Evolutionary conservation across 1,140 invertebrate genomes (phyloP), one percentile per base, ranked within the genome.

Genomic region (Dufourea novaeangliae): DNA sequence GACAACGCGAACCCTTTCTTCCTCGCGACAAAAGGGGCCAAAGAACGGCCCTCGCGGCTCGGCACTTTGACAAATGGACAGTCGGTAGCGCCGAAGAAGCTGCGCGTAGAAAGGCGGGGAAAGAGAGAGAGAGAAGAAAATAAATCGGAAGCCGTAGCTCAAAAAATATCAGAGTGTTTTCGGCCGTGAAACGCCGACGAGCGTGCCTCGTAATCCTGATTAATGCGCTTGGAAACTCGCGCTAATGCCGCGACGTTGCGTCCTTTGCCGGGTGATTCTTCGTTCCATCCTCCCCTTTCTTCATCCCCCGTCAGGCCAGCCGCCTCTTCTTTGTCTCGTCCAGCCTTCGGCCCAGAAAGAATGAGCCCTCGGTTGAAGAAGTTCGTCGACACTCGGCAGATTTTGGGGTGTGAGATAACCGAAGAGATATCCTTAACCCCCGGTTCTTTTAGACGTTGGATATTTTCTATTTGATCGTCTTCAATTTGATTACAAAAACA

Each of bases 181-280:
- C 77, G 80, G 37, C 61, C 79, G 66, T 83, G 78, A 79, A 78
- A 84, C 78, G 85, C 77, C 80, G 74, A 72, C 79, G 88, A 88
- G 54, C 84, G 81, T 73, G 70, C 86, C 83, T 80, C 90, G 90
- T 92, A 92, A 92, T 92, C 90, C 89, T 92, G 91, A 92, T 92
- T 92, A 92, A 91, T 92, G 90, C 87, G 82, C 85, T 86, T 86
- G 88, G 87, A 88, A 89, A 87, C 86, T 88, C 86, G 84, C 85
- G 83, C 88, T 89, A 91, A 90, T 90, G 88, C 89, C 89, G n/a
- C n/a, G n/a, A n/a, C n/a, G 90, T 90, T 91, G 86, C 86, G 81
- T 79, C 66, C 68, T 79, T 62, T 82, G 41, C 86, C 72, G 76
- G 67, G 82, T n/a, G n/a, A n/a, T n/a, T n/a, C 82, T 80, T 84